Base-by-base conservation (phyloP, 2,797 vertebrate species). In the Delichon dasypus region DNA sequence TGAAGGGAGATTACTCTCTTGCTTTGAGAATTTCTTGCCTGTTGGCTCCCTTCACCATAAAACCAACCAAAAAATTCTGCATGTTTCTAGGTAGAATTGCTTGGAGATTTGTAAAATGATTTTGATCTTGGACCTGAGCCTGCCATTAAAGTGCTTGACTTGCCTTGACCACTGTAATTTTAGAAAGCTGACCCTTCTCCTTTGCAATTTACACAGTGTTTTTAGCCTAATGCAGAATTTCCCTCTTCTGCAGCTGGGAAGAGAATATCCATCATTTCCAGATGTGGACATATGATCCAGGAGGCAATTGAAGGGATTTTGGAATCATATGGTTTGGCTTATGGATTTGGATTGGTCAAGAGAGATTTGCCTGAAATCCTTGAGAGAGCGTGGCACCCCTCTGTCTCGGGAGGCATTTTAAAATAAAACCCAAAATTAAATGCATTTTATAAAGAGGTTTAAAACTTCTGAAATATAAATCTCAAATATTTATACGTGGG, bases 391-490 rank as follows among this genome's bases (percentile, higher is more conserved):
- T 82, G 88, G 74, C 81, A 91, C 68, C 85, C 95, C 55, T 30
- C 57, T 71, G 84, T 79, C 71, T 93, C 7, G 3, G 62, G 44
- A 95, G 86, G 74, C 78, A 74, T 93, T 97, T 95, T 73, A 85
- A 95, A 94, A 97, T 95, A 92, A 96, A 96, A 61, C 58, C 71
- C 65, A 78, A 93, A 93, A 36, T 40, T 91, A 95, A 97, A 91
- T 74, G 89, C 42, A 36, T 77, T 94, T 97, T 96, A 93, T 66
- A 73, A 81, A 67, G 78, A 94, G 71, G 50, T 65, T 85, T 94
- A 89, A 80, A 93, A 50, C 67, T 95, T 92, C 91, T 81, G 75
- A 96, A 96, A 96, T 94, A 96, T 84, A 94, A 87, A 97, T 95
- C 93, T 93, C 67, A 91, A 92, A 90, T 96, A 95, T 96, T 97